Conservation (phyloP, 2,113 vertebrate genomes). For the Elanus axillaris region DNA sequence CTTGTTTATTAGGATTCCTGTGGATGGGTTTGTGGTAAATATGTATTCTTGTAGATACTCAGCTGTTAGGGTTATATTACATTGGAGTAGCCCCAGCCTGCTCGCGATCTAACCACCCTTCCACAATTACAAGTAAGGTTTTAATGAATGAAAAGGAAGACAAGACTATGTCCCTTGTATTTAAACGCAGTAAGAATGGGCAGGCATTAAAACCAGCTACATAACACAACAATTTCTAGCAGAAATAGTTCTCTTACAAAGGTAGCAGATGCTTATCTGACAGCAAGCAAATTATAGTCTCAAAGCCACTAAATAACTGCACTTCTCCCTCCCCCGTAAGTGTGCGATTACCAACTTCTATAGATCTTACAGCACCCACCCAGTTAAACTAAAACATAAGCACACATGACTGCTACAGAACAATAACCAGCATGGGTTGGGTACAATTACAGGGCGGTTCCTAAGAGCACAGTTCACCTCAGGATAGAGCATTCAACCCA, state of each 20-base stretch:
- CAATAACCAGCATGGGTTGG: fast-evolving
- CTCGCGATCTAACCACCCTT: neutral
- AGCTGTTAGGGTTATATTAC: neutral
- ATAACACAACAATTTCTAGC: neutral
- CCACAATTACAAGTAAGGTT: neutral
- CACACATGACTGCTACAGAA: neutral
- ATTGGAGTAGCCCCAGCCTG: neutral
- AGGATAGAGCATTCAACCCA: neutral
- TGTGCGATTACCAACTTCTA: neutral
- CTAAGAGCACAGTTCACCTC: neutral
- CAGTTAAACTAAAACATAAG: neutral
- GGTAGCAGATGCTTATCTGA: neutral
- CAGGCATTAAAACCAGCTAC: neutral
- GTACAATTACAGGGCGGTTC: neutral
- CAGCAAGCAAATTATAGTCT: neutral
- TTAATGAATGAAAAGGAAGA: neutral
- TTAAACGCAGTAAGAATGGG: neutral
- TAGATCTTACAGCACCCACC: neutral
- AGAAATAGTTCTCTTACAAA: neutral
- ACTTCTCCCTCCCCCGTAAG: fast-evolving
- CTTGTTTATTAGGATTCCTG: neutral
- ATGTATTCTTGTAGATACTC: neutral
- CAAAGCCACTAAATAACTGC: neutral
- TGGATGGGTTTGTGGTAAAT: neutral
- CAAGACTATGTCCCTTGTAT: neutral